phyloP scores from a whole-genome alignment of 2,113 vertebrate genomes.

The Mesoclemmys tuberculata region DNA sequence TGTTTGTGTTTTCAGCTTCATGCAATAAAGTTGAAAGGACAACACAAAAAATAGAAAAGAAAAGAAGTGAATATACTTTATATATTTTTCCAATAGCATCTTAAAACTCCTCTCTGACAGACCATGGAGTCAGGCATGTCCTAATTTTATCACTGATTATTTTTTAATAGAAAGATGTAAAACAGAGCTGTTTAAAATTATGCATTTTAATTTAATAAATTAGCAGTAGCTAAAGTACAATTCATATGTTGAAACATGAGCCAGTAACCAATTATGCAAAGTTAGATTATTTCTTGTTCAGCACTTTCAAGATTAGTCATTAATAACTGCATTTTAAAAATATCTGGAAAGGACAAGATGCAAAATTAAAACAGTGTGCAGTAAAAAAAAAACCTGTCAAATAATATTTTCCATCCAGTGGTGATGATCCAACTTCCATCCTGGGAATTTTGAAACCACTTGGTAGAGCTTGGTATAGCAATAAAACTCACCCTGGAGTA shows the following conservation, averaged over 20 bases:
- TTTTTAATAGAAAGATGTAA: not conserved
- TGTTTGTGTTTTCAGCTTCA: not conserved
- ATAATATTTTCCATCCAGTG: not conserved
- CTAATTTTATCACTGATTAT: not conserved
- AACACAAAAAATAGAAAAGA: not conserved
- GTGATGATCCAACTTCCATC: not conserved
- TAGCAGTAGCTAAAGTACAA: not conserved
- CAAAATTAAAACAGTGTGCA: not conserved
- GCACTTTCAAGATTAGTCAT: not conserved
- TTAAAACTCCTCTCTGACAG: not conserved
- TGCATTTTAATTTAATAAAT: not conserved
- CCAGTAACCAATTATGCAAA: not conserved
- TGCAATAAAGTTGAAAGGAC: not conserved
- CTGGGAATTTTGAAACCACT: not conserved
- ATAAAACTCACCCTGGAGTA: not conserved
- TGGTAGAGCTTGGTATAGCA: not conserved
- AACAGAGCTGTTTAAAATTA: not conserved
- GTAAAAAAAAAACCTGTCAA: not conserved
- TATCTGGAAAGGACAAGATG: not conserved
- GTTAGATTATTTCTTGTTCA: not conserved
- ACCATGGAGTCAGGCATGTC: not conserved
- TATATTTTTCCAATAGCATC: fast-evolving
- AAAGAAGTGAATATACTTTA: not conserved
- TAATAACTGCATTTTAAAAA: not conserved
- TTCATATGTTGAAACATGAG: not conserved